Conservation (phyloP, 2,888 invertebrate species). For the Melolontha melolontha region DNA sequence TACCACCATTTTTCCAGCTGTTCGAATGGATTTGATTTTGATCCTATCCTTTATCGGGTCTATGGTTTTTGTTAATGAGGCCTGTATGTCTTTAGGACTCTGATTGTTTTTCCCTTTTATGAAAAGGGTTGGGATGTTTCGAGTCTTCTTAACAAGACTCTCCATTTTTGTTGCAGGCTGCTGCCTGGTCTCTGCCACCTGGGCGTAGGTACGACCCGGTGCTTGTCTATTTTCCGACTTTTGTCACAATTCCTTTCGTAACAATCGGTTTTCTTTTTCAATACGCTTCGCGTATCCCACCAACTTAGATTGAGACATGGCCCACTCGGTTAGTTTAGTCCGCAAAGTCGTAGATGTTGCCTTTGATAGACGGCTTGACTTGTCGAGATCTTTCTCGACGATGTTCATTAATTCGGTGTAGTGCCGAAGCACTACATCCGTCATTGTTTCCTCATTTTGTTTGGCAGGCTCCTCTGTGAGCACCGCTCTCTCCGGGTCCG, state of each 20-base stretch:
- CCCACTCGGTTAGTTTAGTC: conserved; percentile 13
- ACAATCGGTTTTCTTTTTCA: not conserved
- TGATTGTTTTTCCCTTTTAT: not conserved
- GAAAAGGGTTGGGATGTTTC: not conserved
- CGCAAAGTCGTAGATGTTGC: no score
- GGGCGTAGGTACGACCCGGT: not conserved
- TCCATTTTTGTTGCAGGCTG: no score
- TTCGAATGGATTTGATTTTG: no score
- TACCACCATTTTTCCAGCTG: no score
- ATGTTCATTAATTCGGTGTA: no score
- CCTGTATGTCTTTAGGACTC: not conserved
- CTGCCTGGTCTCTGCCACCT: no score
- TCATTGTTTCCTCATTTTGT: no score
- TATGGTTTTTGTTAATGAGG: not conserved
- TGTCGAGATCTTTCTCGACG: conserved; percentile 14
- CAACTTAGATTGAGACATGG: not conserved
- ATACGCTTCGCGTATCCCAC: not conserved
- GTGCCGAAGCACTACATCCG: no score
- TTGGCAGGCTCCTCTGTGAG: not conserved
- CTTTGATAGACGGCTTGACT: no score
- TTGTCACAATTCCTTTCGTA: not conserved
- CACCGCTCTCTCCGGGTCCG: no score
- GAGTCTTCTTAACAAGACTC: no score
- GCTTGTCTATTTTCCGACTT: not conserved
- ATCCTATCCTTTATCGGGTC: not conserved